These are phyloP conservation scores for Anguilla obscura DNA, from an alignment of 2,797 vertebrate genomes.

Conservation along the genomic window DNA sequence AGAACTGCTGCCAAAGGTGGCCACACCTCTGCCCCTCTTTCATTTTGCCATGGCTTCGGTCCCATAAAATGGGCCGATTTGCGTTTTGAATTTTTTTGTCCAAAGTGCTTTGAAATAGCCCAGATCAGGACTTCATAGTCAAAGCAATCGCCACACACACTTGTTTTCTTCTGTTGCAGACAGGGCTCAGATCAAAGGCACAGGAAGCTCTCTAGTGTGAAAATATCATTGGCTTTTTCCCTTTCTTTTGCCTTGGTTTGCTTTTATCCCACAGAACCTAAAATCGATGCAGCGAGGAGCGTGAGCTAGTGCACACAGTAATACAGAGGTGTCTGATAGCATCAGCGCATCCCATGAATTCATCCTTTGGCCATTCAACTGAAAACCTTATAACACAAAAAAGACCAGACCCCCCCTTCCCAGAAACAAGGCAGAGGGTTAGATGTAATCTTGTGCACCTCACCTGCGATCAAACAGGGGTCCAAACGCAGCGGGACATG, in stretches of 20 bases:
- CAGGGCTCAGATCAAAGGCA: conserved; percentile 1
- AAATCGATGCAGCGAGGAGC: background rate
- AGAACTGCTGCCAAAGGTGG: background rate
- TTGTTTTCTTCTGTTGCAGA: background rate
- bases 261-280: conserved; percentile 7
- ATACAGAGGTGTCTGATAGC: conserved; percentile 1
- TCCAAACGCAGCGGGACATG: background rate
- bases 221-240: background rate
- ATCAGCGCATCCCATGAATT: background rate
- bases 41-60: background rate
- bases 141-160: background rate
- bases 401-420: background rate
- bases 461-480: background rate
- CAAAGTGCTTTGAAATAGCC: background rate
- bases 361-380: conserved; percentile 9
- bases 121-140: background rate
- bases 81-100: background rate
- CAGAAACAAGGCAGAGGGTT: background rate
- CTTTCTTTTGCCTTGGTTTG: background rate
- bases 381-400: background rate
- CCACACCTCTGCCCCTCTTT: background rate
- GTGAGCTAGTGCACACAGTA: background rate
- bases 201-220: background rate
- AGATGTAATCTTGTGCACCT: background rate
- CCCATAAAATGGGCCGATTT: background rate